A percentile compares a stretch with the other conserved stretches of the same genome.
These are phyloP conservation scores for Epinephelus awoara DNA, from an alignment of 2,797 vertebrate species.

Conservation along the genomic window DNA sequence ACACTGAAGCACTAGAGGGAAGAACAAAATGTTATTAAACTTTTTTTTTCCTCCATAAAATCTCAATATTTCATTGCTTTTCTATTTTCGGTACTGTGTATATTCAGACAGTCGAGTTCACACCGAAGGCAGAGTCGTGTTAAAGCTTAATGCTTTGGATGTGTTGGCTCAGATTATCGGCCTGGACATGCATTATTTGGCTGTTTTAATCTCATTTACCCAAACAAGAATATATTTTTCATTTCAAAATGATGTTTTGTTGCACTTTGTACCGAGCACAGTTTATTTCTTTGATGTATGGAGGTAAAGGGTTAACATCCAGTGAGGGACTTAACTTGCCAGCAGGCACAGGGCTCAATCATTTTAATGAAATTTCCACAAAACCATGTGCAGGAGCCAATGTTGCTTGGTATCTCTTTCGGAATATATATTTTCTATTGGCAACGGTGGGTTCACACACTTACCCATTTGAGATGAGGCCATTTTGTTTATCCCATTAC, in stretches of 20 bases:
- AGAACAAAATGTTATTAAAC: slow-evolving; percentile 36
- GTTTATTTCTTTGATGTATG: slow-evolving; percentile 22
- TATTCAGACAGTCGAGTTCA: slow-evolving; percentile 35
- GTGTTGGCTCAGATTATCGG: slow-evolving; percentile 7
- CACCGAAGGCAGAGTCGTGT: slow-evolving; percentile 2
- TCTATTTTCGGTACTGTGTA: slow-evolving; percentile 47
- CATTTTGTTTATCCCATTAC: slow-evolving; percentile 74
- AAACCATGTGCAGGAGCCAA: slow-evolving; percentile 32
- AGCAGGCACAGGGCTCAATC: slow-evolving; percentile 49
- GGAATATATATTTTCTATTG: slow-evolving; percentile 52
- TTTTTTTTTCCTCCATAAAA: not conserved
- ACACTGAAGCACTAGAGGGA: slow-evolving; percentile 32
- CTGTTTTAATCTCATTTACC: slow-evolving; percentile 18
- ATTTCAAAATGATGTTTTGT: slow-evolving; percentile 15
- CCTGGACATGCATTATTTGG: slow-evolving; percentile 10
- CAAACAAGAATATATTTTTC: not conserved
- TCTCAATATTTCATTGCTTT: slow-evolving; percentile 50
- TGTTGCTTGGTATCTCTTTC: slow-evolving; percentile 34
- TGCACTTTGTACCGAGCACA: slow-evolving; percentile 10
- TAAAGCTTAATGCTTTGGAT: slow-evolving; percentile 10
- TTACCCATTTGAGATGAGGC: slow-evolving; percentile 35
- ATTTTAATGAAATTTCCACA: slow-evolving; percentile 64
- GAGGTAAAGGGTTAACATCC: slow-evolving; percentile 48
- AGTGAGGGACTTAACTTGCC: slow-evolving; percentile 36
- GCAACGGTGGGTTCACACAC: slow-evolving; percentile 50